Evolutionary conservation across 2,797 vertebrate species (phyloP).

Genomic region (Pseudochromis fuscus): DNA sequence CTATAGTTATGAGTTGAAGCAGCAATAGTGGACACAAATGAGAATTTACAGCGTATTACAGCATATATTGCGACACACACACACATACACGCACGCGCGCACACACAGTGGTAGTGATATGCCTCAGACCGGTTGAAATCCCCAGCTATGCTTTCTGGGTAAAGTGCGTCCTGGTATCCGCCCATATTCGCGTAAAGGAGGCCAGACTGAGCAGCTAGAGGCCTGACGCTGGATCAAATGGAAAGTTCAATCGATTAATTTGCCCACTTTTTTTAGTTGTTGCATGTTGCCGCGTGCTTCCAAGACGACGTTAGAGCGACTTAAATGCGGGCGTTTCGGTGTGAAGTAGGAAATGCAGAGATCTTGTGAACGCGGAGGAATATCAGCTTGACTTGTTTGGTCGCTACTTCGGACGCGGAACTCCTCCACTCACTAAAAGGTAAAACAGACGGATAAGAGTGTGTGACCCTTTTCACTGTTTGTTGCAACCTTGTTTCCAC

Average conservation of each 20-base stretch:
- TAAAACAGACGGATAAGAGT: slow-evolving; percentile 73
- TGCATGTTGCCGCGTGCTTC: slow-evolving; percentile 48
- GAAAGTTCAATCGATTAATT: slow-evolving; percentile 85
- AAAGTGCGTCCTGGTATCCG: slow-evolving; percentile 85
- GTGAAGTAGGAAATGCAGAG: slow-evolving; percentile 82
- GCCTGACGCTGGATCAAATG: slow-evolving; percentile 81
- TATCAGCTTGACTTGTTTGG: slow-evolving; percentile 82
- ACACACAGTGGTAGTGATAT: slow-evolving; percentile 42
- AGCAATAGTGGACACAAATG: fast-evolving
- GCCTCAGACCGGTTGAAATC: slow-evolving; percentile 71
- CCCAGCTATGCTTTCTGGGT: slow-evolving; percentile 83
- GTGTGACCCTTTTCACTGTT: slow-evolving; percentile 20
- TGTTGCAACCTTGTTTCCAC: background rate
- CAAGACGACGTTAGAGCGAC: slow-evolving; percentile 35
- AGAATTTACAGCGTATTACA: background rate
- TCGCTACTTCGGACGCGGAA: slow-evolving; percentile 87
- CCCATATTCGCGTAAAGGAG: slow-evolving; percentile 85
- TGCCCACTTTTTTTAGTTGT: slow-evolving; percentile 33
- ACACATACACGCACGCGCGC: no score
- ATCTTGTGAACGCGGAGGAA: slow-evolving; percentile 80
- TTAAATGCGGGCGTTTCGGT: slow-evolving; percentile 68
- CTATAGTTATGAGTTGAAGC: background rate
- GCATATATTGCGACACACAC: slow-evolving; percentile 50
- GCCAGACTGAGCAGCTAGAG: slow-evolving; percentile 81
- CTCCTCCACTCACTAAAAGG: slow-evolving; percentile 83